phyloP scores from a whole-genome alignment of 2,113 vertebrate genomes.

The Coptodon bakossiorum region DNA sequence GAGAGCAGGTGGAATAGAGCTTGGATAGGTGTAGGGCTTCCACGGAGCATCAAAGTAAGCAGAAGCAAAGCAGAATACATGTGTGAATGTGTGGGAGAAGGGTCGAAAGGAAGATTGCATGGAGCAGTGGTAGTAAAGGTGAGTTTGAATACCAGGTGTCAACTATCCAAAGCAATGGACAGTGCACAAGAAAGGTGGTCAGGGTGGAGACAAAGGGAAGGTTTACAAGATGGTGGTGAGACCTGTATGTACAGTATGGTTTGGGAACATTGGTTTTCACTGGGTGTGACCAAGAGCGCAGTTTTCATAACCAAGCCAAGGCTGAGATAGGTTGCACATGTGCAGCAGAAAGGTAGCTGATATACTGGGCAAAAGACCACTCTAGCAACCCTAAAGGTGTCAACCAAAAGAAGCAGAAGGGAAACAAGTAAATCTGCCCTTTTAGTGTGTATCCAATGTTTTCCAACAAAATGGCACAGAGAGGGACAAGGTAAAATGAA shows the following conservation, averaged over 20 bases:
- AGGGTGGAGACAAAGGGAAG: background rate
- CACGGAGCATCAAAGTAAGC: background rate
- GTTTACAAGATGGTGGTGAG: background rate
- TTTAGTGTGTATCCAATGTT: background rate
- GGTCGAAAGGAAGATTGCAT: background rate
- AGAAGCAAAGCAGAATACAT: background rate
- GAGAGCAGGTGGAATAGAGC: background rate
- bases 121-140: background rate
- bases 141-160: background rate
- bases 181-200: background rate
- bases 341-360: background rate
- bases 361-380: background rate
- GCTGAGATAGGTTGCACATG: background rate
- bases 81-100: background rate
- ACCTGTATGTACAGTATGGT: background rate
- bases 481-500: background rate
- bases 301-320: background rate
- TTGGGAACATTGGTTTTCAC: background rate
- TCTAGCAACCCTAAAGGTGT: background rate
- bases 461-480: background rate
- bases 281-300: accelerated
- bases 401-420: background rate
- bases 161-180: background rate
- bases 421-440: background rate
- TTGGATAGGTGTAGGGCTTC: background rate